Conservation (phyloP, 2,888 invertebrate genomes). For the Diogma glabrata region DNA sequence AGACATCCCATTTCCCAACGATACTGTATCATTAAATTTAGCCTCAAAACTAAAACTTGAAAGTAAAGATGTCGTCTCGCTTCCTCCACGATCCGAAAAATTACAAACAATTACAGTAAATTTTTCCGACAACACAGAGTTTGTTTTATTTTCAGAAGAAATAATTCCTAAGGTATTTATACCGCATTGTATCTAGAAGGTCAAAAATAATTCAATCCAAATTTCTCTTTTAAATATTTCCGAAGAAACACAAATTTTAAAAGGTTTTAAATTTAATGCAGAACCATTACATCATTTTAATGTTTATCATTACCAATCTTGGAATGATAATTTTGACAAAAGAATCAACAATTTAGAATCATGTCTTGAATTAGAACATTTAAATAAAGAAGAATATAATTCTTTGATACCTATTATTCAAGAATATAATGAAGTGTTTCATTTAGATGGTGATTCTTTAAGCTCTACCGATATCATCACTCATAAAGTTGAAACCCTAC, state of each 20-base stretch:
- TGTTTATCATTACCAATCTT: background rate
- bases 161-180: too few species aligned
- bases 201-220: background rate
- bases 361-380: background rate
- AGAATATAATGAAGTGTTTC: slow-evolving; percentile 23
- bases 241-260: background rate
- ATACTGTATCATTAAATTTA: too few species aligned
- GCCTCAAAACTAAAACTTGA: too few species aligned
- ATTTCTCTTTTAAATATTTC: background rate
- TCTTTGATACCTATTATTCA: background rate
- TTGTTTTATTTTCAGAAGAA: too few species aligned
- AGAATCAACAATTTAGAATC: background rate
- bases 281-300: background rate
- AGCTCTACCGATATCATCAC: slow-evolving; percentile 21
- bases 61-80: too few species aligned
- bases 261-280: background rate
- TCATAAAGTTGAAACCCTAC: background rate
- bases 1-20: too few species aligned
- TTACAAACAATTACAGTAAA: too few species aligned
- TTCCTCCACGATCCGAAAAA: too few species aligned
- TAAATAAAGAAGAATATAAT: background rate
- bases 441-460: slow-evolving; percentile 23
- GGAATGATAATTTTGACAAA: background rate
- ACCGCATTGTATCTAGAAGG: too few species aligned
- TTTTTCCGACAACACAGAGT: too few species aligned